Percentiles rank a stretch among this genome's conserved stretches.
Conservation (phyloP, 2,888 invertebrate species). For the Campoplex nolae region DNA sequence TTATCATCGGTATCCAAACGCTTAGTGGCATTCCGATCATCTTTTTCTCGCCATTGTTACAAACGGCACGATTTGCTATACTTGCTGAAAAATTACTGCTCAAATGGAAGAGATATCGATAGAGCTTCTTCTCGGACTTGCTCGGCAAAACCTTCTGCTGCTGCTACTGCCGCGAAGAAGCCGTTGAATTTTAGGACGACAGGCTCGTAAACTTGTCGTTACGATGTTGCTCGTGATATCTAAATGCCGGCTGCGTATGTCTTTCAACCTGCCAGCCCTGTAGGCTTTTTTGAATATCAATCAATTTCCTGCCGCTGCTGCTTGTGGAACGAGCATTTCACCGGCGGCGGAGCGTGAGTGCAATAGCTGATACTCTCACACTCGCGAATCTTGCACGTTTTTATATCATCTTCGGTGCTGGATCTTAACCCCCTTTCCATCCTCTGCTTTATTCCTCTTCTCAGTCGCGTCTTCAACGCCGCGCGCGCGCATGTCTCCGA, state of each 20-base stretch:
- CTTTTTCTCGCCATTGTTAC: not conserved
- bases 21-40: slow-evolving; percentile 41
- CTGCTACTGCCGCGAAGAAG: not conserved
- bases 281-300: slow-evolving; percentile 83
- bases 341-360: slow-evolving; percentile 80
- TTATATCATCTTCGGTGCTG: not conserved
- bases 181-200: slow-evolving; percentile 1
- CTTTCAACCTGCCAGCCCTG: slow-evolving; percentile 72
- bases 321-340: slow-evolving; percentile 80
- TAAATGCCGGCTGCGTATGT: slow-evolving; percentile 28
- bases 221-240: not conserved
- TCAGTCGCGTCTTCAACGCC: slow-evolving; percentile 11
- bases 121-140: no score
- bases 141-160: no score
- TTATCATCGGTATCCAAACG: slow-evolving; percentile 70
- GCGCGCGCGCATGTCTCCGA: not conserved
- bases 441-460: not conserved
- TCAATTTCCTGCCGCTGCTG: slow-evolving; percentile 82
- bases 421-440: not conserved
- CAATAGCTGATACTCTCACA: slow-evolving; percentile 79
- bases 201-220: slow-evolving; percentile 9
- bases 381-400: slow-evolving; percentile 24
- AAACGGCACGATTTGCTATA: no score
- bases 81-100: not conserved
- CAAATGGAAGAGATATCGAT: no score